Base-by-base conservation (phyloP, 2,888 invertebrate genomes). In the Orchestes rusci region DNA sequence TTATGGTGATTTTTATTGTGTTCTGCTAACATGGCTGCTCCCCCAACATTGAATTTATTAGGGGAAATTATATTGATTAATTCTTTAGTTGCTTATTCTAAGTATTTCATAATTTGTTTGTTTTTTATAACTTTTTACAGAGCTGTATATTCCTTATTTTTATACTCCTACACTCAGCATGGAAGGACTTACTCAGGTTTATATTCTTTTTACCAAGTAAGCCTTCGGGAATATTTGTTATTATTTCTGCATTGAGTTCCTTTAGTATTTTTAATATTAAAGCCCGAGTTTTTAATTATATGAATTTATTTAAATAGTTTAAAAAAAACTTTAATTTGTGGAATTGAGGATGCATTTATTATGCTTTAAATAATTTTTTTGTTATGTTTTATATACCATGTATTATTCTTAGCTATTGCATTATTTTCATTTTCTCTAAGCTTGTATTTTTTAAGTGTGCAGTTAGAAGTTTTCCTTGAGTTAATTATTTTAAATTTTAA, bases 321-420 rank as follows among this genome's bases (percentile, higher is more conserved):
- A 78, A 34, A 23, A 77, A 77, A 79, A 79, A 75, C 68, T n/a
- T 74, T 77, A 74, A 76, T 76, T 79, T 80, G 77, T 80, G 78
- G 73, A 59, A 46, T 76, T 73, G 76, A 72, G 68, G 71, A 75
- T 75, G 68, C 74, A 71, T 67, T 17, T 43, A n/a, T n/a, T n/a
- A 42, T 39, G 53, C 70, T 72, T 75, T 73, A 73, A 63, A 65
- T 73, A 66, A 66, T 62, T 73, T 66, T 70, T 67, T 55, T 73
- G 72, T 65, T n/a, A n/a, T n/a, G n/a, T n/a, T n/a, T n/a, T n/a
- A n/a, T n/a, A n/a, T n/a, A n/a, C n/a, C n/a, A n/a, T n/a, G n/a
- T n/a, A n/a, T n/a, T n/a, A n/a, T n/a, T n/a, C n/a, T n/a, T n/a
- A n/a, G n/a, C n/a, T n/a, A n/a, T 66, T 73, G 16, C 63, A 51